Evolutionary conservation across 2,113 vertebrate genomes (phyloP), one percentile per base, ranked within the genome.

Genomic region (Motacilla alba): DNA sequence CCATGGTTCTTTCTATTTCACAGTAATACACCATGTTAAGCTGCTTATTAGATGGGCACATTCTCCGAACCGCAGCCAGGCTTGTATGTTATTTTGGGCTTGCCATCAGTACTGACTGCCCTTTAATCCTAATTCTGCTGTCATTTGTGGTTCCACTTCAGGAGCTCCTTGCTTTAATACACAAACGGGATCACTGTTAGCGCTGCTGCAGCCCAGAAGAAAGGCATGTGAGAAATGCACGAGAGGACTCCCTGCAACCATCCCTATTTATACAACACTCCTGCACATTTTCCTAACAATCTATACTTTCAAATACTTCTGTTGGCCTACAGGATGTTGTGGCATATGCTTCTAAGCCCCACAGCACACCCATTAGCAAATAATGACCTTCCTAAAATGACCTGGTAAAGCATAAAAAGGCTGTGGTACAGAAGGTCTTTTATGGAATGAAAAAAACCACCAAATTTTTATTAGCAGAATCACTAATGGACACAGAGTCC

Each of bases 21-120:
- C 86, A 93, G 83, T 72, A 84, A 87, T 73, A 68, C 16, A 72
- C 83, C 53, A 75, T 78, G 88, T 78, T 96, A 92, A 92, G 76
- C 92, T 75, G 90, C 90, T 92, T 94, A 86, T 95, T 96, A 92
- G 79, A 68, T 68, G 88, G 94, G 90, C 66, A 86, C 83, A 81
- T 94, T 74, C 78, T 83, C 72, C 78, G 47, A 80, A 95, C 67
- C 27, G 1, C 91, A 95, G 87, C 81, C 72, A 67, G 90, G 35
- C 85, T 87, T 91, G 66, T 23, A 16, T 67, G 83, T 91, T 80
- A 43, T 44, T 63, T 18, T 67, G 94, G 76, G 76, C 68, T 95
- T 24, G 18, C 85, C 55, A 74, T 86, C 79, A 43, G 44, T 31
- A 60, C 83, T 28, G 84, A 63, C 59, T 19, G 47, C 78, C 62